Conservation (phyloP, 1,140 invertebrate genomes). For the Teleogryllus occipitalis region DNA sequence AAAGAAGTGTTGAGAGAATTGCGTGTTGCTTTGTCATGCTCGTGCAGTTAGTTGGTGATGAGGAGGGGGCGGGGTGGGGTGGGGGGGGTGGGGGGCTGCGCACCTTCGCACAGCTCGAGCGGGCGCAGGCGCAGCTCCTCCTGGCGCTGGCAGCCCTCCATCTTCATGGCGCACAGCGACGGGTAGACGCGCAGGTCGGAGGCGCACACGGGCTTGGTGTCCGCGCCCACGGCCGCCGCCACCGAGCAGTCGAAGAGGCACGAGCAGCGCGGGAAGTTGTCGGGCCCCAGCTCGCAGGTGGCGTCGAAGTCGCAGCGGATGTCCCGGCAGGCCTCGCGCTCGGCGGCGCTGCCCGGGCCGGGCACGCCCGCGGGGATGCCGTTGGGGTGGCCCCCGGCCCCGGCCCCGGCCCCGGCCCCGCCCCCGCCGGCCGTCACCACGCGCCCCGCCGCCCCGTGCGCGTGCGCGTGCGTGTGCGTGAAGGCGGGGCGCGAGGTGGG, state of each 20-base stretch:
- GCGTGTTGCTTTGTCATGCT: no score
- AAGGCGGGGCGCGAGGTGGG: not conserved
- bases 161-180: slow-evolving; percentile 77
- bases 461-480: not conserved
- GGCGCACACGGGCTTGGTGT: slow-evolving; percentile 60
- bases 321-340: slow-evolving; percentile 34
- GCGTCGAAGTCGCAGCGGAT: slow-evolving; percentile 78
- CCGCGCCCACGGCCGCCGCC: slow-evolving; percentile 41
- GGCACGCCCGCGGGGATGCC: slow-evolving; percentile 15
- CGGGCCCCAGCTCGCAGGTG: slow-evolving; percentile 66
- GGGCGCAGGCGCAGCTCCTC: slow-evolving; percentile 68
- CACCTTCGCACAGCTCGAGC: slow-evolving; percentile 75
- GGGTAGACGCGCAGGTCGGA: slow-evolving; percentile 72
- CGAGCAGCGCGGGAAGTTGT: slow-evolving; percentile 66
- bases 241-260: slow-evolving; percentile 61
- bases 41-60: no score
- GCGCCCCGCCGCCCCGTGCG: slow-evolving; percentile 14
- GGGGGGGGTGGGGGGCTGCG: no score
- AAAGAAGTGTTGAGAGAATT: no score
- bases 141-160: slow-evolving; percentile 75
- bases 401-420: not conserved
- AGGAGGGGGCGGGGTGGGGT: no score
- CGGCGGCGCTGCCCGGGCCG: slow-evolving; percentile 15
- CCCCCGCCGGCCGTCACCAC: slow-evolving; percentile 4
- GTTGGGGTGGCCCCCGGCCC: not conserved